Evolutionary conservation across 2,888 invertebrate genomes (phyloP).

Genomic region (Daptonema setosum): DNA sequence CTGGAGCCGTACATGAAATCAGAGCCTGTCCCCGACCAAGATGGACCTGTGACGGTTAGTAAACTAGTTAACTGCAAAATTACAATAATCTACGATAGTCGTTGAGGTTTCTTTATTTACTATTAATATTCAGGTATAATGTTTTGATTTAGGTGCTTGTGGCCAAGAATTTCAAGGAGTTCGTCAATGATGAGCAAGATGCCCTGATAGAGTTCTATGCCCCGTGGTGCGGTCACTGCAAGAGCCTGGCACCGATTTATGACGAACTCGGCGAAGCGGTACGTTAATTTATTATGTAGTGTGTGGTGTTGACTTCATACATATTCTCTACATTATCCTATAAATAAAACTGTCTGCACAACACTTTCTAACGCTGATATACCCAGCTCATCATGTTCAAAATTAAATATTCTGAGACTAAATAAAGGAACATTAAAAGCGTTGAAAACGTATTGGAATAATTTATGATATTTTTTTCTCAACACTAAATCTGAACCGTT

Average conservation of each 20-base stretch:
- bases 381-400: too few species aligned
- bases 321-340: too few species aligned
- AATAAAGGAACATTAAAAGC: too few species aligned
- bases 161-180: conserved; percentile 87
- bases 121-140: background rate
- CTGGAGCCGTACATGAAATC: conserved; percentile 83
- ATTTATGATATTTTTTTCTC: too few species aligned
- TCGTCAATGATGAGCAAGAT: conserved; percentile 69
- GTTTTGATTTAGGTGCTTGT: conserved; percentile 47
- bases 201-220: conserved; percentile 94
- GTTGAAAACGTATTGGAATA: too few species aligned
- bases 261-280: conserved; percentile 59
- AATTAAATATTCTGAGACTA: too few species aligned
- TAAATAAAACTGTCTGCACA: too few species aligned
- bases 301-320: too few species aligned
- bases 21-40: conserved; percentile 69
- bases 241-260: conserved; percentile 71
- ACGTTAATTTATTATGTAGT: background rate
- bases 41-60: conserved; percentile 37
- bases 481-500: background rate
- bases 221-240: conserved; percentile 98
- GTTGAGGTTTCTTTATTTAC: too few species aligned
- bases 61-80: too few species aligned
- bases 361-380: too few species aligned
- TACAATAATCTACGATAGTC: too few species aligned